Conservation (phyloP, 2,888 invertebrate genomes). For the Yponomeuta evonymella region DNA sequence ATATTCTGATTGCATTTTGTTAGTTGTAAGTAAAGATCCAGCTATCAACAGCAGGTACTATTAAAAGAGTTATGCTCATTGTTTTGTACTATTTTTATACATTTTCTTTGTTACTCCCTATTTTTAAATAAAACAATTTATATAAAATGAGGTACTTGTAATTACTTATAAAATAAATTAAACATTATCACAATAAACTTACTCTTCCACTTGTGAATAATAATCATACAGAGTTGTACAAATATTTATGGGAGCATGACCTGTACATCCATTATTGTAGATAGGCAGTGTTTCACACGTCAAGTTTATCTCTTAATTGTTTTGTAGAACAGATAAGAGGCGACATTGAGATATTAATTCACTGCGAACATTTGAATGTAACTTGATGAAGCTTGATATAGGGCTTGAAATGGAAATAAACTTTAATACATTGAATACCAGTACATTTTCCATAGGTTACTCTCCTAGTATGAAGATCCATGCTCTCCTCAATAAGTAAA, state of each 20-base stretch:
- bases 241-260: neutral
- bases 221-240: neutral
- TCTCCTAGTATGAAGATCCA: too few species aligned
- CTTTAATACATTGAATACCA: too few species aligned
- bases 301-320: neutral
- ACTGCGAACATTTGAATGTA: too few species aligned
- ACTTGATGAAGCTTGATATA: too few species aligned
- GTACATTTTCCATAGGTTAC: too few species aligned
- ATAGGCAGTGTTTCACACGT: neutral
- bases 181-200: conserved; percentile 23
- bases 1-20: conserved; percentile 10
- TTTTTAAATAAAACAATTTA: conserved; percentile 19
- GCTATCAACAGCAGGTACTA: neutral
- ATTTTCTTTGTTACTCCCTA: conserved; percentile 13
- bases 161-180: conserved; percentile 28
- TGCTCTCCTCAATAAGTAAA: too few species aligned
- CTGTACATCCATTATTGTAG: too few species aligned
- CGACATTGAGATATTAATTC: neutral
- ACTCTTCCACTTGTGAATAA: conserved; percentile 13
- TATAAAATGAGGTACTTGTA: conserved; percentile 24
- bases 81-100: conserved; percentile 15
- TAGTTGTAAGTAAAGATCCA: conserved; percentile 8
- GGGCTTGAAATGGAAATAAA: too few species aligned
- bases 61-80: neutral
- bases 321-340: neutral